A percentile compares a stretch with the other conserved stretches of the same genome.
Evolutionary conservation across 92 coral and sea anemone species (phyloP).

Genomic region (Isaurus tuberculatus): DNA sequence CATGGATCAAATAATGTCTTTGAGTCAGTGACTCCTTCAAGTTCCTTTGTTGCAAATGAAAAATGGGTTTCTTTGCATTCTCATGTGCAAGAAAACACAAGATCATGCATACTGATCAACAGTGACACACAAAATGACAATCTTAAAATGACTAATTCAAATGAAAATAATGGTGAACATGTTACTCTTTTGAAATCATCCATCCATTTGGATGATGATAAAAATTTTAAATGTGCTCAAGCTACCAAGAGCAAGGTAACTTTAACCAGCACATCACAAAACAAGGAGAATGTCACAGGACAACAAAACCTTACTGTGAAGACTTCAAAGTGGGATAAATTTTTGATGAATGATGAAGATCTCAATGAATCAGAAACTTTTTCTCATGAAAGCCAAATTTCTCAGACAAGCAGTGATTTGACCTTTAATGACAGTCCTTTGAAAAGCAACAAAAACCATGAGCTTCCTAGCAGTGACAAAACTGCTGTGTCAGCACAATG

Average conservation of each 20-base stretch:
- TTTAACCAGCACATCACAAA: background rate
- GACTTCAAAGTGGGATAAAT: slow-evolving; percentile 56
- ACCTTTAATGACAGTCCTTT: background rate
- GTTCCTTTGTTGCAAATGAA: background rate
- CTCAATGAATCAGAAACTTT: slow-evolving; percentile 14
- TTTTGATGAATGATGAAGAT: slow-evolving; percentile 23
- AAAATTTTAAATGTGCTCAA: background rate
- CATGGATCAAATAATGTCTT: background rate
- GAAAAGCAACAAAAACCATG: background rate
- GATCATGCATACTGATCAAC: background rate
- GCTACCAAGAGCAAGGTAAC: background rate
- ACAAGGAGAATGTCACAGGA: background rate
- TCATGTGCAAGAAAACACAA: background rate
- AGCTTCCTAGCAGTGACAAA: background rate
- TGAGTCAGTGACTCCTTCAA: background rate
- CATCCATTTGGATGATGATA: background rate
- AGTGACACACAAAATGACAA: background rate
- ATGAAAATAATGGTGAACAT: background rate
- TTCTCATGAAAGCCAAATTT: background rate
- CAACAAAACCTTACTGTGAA: background rate
- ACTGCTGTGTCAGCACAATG: background rate
- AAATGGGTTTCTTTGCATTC: background rate
- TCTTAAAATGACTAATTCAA: background rate
- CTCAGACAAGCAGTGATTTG: background rate
- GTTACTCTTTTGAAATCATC: background rate